These are phyloP conservation scores for Puffinus mauretanicus DNA, from an alignment of 2,113 vertebrate species.

Conservation along the genomic window DNA sequence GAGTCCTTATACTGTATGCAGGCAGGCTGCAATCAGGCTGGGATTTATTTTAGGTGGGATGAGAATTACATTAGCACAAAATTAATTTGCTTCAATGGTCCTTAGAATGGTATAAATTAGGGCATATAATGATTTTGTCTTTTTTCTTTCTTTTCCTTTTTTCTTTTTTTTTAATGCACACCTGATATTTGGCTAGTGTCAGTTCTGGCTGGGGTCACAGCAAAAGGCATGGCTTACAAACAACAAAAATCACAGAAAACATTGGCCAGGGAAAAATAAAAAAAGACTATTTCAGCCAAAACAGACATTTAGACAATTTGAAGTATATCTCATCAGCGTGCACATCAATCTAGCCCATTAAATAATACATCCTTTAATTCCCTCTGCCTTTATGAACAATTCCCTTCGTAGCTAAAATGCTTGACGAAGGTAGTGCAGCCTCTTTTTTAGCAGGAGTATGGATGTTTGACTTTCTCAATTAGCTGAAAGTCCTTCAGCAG, in stretches of 20 bases:
- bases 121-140: neutral
- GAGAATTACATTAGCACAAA: neutral
- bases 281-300: conserved; percentile 8
- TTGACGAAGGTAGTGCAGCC: neutral
- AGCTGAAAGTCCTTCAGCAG: conserved; percentile 44
- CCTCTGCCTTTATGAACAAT: conserved; percentile 41
- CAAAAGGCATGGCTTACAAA: neutral
- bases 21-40: neutral
- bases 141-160: neutral
- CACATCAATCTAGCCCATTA: conserved; percentile 45
- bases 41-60: neutral
- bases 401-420: conserved; percentile 32
- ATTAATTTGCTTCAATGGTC: neutral
- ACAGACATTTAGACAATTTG: conserved; percentile 33
- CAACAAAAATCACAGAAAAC: neutral
- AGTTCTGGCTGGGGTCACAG: neutral
- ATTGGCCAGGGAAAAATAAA: neutral
- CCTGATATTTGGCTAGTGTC: neutral
- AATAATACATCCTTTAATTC: conserved; percentile 1
- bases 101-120: neutral
- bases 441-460: neutral
- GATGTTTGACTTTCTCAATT: conserved; percentile 43
- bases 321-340: conserved; percentile 15
- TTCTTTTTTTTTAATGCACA: neutral
- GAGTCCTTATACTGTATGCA: neutral